Base-by-base conservation (phyloP, 2,113 vertebrate genomes). In the Oryzias celebensis region DNA sequence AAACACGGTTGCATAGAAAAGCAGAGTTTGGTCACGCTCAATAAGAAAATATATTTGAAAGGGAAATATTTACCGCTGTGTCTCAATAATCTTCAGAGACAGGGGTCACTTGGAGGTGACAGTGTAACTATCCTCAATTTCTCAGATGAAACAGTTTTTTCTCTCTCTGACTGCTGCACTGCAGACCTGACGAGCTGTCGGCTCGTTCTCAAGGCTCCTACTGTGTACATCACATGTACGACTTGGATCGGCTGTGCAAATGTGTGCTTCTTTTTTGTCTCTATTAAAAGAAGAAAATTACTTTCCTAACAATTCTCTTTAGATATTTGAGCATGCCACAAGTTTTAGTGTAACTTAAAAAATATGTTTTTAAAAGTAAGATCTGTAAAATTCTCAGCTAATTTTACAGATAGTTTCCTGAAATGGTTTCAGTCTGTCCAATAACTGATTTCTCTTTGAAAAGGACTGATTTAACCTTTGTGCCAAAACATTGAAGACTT, bases 91-190 rank as follows among this genome's bases (percentile, higher is more conserved):
- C 71, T 67, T 52, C 54, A 52, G 65, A 23, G 6, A 66, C 54
- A 36, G 62, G 66, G 63, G 74, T 22, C 73, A 51, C 67, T 77
- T 69, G 73, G 66, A 86, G 83, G 82, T 81, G 73, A 81, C 17
- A 67, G 64, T 57, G 65, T 41, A 55, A 75, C 58, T 60, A 73
- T 58, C 52, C 17, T 31, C 8, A 3, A 14, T 47, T 65, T 62
- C 58, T 57, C 42, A 12, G 63, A 69, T 51, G 52, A 77, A 71
- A 70, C 44, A 64, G 41, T 62, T 52, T 62, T 63, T 65, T 46
- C 51, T 55, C 51, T 55, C 52, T 65, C 62, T 77, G 58, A 66
- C 61, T 58, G 5, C 0, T 53, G 57, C n/a, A 5, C 64, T 57
- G 62, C 66, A 75, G 66, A 47, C 71, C 73, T 70, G 84, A 73